Evolutionary conservation across 2,888 invertebrate genomes (phyloP).

Genomic region (Ormyrus rosae): DNA sequence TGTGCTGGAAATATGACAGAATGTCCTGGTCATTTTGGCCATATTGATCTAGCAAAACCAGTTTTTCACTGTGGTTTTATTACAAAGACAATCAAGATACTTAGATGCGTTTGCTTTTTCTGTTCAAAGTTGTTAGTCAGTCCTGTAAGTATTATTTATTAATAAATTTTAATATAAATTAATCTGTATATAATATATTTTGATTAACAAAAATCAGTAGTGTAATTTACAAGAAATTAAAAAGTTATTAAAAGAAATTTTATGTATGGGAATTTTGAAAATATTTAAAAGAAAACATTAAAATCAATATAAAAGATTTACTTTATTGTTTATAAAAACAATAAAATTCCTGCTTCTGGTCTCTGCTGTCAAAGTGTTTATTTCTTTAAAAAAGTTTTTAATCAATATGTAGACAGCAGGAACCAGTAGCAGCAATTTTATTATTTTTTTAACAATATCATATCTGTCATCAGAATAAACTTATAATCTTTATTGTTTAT

Average conservation of each 20-base stretch:
- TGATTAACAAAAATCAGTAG: neutral
- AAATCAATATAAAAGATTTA: no score
- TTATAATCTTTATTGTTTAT: neutral
- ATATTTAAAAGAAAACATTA: no score
- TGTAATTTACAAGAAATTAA: no score
- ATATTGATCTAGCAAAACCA: slow-evolving; percentile 98
- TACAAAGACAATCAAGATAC: slow-evolving; percentile 96
- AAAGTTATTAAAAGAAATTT: no score
- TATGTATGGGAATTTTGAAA: no score
- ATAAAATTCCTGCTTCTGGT: slow-evolving; percentile 4
- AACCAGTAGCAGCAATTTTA: neutral
- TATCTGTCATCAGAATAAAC: neutral
- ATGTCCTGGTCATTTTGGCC: slow-evolving; percentile 99
- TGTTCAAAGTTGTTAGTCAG: slow-evolving; percentile 98
- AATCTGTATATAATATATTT: neutral
- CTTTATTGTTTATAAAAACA: slow-evolving; percentile 3
- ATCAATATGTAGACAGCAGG: neutral
- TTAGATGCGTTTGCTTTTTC: slow-evolving; percentile 99
- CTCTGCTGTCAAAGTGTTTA: neutral
- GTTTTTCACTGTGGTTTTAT: slow-evolving; percentile 99
- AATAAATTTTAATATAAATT: neutral
- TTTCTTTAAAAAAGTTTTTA: slow-evolving; percentile 10
- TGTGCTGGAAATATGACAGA: slow-evolving; percentile 99
- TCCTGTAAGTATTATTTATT: slow-evolving; percentile 68
- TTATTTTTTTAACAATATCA: neutral